Base-by-base conservation (phyloP, 30 jellyfish, hydroid and myxozoan species). In the Catostylus mosaicus region DNA sequence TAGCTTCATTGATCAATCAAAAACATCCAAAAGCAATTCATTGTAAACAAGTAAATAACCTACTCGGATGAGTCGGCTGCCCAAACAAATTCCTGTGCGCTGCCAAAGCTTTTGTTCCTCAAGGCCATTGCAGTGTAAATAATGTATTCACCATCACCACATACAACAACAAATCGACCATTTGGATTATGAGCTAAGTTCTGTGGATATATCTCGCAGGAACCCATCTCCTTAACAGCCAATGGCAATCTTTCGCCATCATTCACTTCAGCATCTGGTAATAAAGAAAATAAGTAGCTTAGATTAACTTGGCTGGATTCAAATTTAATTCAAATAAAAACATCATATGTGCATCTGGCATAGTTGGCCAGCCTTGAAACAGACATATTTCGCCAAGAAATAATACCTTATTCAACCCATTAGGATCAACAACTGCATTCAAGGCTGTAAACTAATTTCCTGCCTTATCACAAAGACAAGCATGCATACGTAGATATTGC, bases 121-220 rank as follows among this genome's bases (percentile, higher is more conserved):
- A 96, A 78, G 3, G 99, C 99, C 97, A 96, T 89, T 10, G 99
- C 98, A 57, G 99, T 96, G 88, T 96, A 96, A 2, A 96, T 90
- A 73, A 90, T 96, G 79, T 89, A 96, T 62, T 96, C 99, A 22
- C 98, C 98, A 73, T 90, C 98, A 37, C 99, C 99, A 54, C 97
- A 87, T 23, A 96, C 99, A 83, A 90, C 99, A 36, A 95, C 98
- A 77, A 88, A 95, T 56, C 99, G 82, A 33, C 99, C 99, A 80
- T 95, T 95, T 8, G 99, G 99, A 46, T 90, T 95, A 48, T 89
- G 98, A 1, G 97, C 89, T 26, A 95, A 66, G 35, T 96, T 89
- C 71, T 95, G 97, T 26, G 99, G 99, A 82, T 83, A 95, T 8
- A 95, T 77, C 61, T 95, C 99, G 80, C 99, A 95, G 52, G 99